Conservation (phyloP, 2,888 invertebrate species). For the Thera britannica region DNA sequence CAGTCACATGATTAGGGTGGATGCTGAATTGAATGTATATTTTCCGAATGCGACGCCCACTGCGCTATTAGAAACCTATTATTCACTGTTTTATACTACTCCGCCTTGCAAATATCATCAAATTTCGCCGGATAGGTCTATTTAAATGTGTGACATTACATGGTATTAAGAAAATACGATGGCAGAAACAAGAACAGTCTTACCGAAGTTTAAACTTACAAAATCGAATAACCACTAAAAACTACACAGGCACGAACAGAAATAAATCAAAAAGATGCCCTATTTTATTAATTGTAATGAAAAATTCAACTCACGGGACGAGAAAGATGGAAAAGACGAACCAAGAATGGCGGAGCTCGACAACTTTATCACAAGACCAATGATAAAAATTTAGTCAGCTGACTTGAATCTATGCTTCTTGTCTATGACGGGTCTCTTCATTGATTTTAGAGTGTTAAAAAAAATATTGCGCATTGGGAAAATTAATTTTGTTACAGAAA, state of each 20-base stretch:
- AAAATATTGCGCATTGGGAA: background rate
- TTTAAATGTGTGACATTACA: slow-evolving; percentile 54
- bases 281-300: slow-evolving; percentile 51
- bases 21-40: slow-evolving; percentile 16
- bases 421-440: slow-evolving; percentile 63
- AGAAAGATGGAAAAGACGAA: slow-evolving; percentile 80
- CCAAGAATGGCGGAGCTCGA: slow-evolving; percentile 82
- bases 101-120: slow-evolving; percentile 7
- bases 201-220: slow-evolving; percentile 54
- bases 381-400: slow-evolving; percentile 84
- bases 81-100: background rate
- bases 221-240: slow-evolving; percentile 50
- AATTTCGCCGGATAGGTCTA: slow-evolving; percentile 33
- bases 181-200: slow-evolving; percentile 62
- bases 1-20: slow-evolving; percentile 61
- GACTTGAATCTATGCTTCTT: slow-evolving; percentile 75
- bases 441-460: slow-evolving; percentile 58
- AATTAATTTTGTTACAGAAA: background rate
- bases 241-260: slow-evolving; percentile 63
- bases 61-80: no score
- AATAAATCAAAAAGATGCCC: slow-evolving; percentile 46
- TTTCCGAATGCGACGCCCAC: background rate
- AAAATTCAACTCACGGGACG: slow-evolving; percentile 78
- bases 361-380: slow-evolving; percentile 84
- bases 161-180: slow-evolving; percentile 49